Evolutionary conservation across 23 tunicate species (phyloP).

Genomic region (Diplosoma virens): DNA sequence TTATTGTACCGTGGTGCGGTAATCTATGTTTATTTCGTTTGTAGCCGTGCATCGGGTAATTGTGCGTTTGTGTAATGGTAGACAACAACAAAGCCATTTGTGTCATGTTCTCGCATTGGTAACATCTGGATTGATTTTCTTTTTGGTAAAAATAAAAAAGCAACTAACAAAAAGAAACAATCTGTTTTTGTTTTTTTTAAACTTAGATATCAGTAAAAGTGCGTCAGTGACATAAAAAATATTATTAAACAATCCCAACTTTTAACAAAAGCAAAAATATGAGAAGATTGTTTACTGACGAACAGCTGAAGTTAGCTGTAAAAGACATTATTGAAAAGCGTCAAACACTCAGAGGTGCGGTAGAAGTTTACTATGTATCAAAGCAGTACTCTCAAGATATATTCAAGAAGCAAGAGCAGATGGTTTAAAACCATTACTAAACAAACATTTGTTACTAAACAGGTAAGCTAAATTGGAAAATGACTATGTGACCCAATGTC

Average conservation of each 20-base stretch:
- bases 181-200: neutral
- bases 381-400: neutral
- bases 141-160: too few species aligned
- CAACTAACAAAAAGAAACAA: too few species aligned
- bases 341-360: neutral
- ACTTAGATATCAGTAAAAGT: neutral
- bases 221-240: neutral
- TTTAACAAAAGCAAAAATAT: neutral
- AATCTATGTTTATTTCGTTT: too few species aligned
- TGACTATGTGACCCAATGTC: too few species aligned
- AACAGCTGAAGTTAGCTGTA: neutral
- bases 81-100: too few species aligned
- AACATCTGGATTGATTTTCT: too few species aligned
- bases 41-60: too few species aligned
- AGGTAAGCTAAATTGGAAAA: neutral
- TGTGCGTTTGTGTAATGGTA: too few species aligned
- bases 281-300: neutral
- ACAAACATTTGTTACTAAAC: too few species aligned
- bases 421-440: too few species aligned
- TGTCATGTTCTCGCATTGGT: too few species aligned
- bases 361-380: neutral
- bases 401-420: neutral
- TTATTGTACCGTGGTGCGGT: too few species aligned
- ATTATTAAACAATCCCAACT: neutral
- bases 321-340: neutral